phyloP scores from a whole-genome alignment of 2,797 vertebrate genomes.

The Gorsachius magnificus region DNA sequence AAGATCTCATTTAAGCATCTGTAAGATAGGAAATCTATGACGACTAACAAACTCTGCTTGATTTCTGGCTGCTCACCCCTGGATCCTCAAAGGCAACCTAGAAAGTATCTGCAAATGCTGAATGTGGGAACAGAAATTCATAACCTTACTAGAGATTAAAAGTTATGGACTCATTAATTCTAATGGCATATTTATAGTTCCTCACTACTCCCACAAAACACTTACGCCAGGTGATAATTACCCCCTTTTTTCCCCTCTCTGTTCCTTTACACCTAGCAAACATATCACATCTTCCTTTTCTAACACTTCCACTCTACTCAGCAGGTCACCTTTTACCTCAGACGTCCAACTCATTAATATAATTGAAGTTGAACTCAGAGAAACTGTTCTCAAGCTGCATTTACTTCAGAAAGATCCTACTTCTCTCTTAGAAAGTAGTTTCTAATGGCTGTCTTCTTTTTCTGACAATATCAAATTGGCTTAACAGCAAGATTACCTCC shows the following conservation, averaged over 20 bases:
- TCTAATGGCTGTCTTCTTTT: neutral
- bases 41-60: neutral
- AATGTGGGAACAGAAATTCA: neutral
- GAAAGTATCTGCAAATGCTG: neutral
- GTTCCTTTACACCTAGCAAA: constrained; percentile 6
- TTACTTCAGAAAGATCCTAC: neutral
- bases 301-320: neutral
- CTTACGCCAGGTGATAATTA: constrained; percentile 38
- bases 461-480: neutral
- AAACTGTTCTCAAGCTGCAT: neutral
- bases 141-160: neutral
- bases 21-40: neutral
- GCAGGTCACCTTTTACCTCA: neutral
- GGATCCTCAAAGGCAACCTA: neutral
- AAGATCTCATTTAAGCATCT: neutral
- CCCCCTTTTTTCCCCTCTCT: neutral
- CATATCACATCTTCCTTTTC: neutral
- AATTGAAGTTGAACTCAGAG: neutral
- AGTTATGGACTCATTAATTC: neutral
- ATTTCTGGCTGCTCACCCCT: neutral
- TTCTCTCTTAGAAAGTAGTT: neutral
- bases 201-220: neutral
- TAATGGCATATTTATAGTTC: neutral
- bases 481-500: neutral
- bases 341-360: neutral